Base-by-base conservation (phyloP, 2,888 invertebrate genomes). In the Pristionchus mayeri region DNA sequence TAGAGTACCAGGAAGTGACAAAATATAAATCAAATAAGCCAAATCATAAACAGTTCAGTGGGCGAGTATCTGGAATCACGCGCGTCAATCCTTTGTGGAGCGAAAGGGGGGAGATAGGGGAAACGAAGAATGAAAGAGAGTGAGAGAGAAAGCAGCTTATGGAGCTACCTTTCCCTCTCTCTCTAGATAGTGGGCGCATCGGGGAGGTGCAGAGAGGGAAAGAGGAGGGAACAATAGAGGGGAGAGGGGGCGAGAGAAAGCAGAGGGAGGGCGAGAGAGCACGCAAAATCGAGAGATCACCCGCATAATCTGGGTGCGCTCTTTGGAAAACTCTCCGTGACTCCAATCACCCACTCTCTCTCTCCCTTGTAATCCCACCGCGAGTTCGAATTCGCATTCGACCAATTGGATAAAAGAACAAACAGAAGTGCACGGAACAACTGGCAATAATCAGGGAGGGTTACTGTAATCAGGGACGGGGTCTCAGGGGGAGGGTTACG, bases 61-160 rank as follows among this genome's bases (percentile, higher is more conserved):
- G 11, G n/a, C n/a, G n/a, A n/a, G n/a, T n/a, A n/a, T n/a, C n/a
- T n/a, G n/a, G n/a, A n/a, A n/a, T n/a, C n/a, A n/a, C n/a, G n/a
- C n/a, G n/a, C n/a, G n/a, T n/a, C n/a, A n/a, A n/a, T n/a, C n/a
- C n/a, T n/a, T n/a, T n/a, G n/a, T n/a, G n/a, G n/a, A n/a, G n/a
- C n/a, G n/a, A n/a, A n/a, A n/a, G n/a, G n/a, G n/a, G n/a, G n/a
- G n/a, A 13, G 44, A 44, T 44, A 44, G 44, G 44, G 44, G 44
- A 44, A 13, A 44, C 7, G 44, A 44, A 44, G 44, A 44, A 6
- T 44, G 44, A 44, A 44, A 44, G 27, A 44, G 76, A 50, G 24
- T 48, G 48, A 48, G 50, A 44, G 48, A 13, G 76, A 76, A 76
- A 67, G 67, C 67, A 37, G 67, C 67, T 67, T 67, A 67, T 60